Evolutionary conservation across 1,140 invertebrate genomes (phyloP).

Genomic region (Drosophila guanche): DNA sequence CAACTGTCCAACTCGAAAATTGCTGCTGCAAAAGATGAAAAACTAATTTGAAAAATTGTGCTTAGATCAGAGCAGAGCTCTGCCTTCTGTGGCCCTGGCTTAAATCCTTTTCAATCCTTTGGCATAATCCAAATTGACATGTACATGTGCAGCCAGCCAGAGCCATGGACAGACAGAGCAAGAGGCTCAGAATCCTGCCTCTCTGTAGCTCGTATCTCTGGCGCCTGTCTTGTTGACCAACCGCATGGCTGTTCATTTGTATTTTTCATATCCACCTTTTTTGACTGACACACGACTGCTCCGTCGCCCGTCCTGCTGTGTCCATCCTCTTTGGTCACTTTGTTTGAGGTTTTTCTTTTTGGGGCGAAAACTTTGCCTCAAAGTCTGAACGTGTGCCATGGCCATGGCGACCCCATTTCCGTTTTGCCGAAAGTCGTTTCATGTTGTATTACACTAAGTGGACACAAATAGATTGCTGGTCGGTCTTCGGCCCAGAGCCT

Average conservation of each 20-base stretch:
- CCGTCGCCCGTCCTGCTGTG: conserved; percentile 10
- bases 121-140: conserved; percentile 75
- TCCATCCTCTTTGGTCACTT: conserved; percentile 57
- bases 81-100: conserved; percentile 18
- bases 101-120: conserved; percentile 72
- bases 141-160: conserved; percentile 49
- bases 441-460: conserved; percentile 76
- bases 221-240: conserved; percentile 73
- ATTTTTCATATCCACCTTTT: conserved; percentile 72
- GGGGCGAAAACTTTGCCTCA: conserved; percentile 41
- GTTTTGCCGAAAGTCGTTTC: conserved; percentile 37
- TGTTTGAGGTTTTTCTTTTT: conserved; percentile 76
- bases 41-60: conserved; percentile 77
- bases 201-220: conserved; percentile 14
- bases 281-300: conserved; percentile 42
- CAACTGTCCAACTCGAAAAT: conserved; percentile 57
- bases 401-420: conserved; percentile 42
- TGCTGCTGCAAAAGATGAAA: conserved; percentile 57
- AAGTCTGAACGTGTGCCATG: conserved; percentile 21
- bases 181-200: conserved; percentile 51
- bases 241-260: conserved; percentile 74
- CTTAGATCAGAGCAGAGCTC: conserved; percentile 21
- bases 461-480: conserved; percentile 78
- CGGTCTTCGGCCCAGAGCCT: conserved; percentile 49
- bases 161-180: conserved; percentile 15